Percentiles rank a stretch among this genome's conserved stretches.
Evolutionary conservation across 1,140 invertebrate genomes (phyloP).

Genomic region (Atta cephalotes): DNA sequence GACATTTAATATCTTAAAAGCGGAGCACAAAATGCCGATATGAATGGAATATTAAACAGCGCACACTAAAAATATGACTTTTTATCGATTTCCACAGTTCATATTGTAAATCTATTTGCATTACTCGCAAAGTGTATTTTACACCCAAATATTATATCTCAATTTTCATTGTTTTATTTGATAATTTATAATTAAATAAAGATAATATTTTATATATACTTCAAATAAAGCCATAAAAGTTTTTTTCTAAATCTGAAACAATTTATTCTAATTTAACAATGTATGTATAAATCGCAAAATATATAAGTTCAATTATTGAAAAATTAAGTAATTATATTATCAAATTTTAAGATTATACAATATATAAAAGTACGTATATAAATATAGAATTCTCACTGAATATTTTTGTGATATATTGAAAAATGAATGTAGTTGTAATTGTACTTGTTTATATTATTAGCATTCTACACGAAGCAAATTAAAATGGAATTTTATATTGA

Average conservation of each 20-base stretch:
- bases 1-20: conserved; percentile 62
- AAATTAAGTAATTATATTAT: not conserved
- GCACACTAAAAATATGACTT: not conserved
- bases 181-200: not conserved
- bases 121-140: not conserved
- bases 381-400: too few species aligned
- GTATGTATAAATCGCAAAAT: too few species aligned
- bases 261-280: too few species aligned
- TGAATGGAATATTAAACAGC: conserved; percentile 40
- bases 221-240: too few species aligned
- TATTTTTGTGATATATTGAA: too few species aligned
- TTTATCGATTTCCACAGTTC: not conserved
- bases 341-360: not conserved
- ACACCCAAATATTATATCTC: not conserved
- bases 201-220: not conserved
- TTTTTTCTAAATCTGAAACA: too few species aligned
- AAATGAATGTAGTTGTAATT: too few species aligned
- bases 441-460: too few species aligned
- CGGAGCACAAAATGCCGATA: conserved; percentile 37
- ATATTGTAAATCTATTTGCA: not conserved
- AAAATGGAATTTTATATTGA: too few species aligned
- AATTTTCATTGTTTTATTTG: not conserved
- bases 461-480: too few species aligned
- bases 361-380: not conserved
- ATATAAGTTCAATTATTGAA: not conserved